Percentiles rank a stretch among this genome's conserved stretches.
Conservation (phyloP, 2,113 vertebrate species). For the Leptobrachium leishanense region DNA sequence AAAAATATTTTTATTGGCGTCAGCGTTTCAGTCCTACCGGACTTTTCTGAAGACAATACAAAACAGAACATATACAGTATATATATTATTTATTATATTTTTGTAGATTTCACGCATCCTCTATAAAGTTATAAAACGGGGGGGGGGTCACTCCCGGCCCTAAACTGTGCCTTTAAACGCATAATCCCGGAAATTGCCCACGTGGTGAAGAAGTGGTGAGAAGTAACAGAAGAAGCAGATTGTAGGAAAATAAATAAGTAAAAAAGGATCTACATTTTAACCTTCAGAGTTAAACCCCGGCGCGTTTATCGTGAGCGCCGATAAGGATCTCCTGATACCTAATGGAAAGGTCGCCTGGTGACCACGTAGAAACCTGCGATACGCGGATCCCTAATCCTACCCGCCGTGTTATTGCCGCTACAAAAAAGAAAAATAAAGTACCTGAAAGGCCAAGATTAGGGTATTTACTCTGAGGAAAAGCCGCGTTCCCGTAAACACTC, state of each 20-base stretch:
- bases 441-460: constrained; percentile 38
- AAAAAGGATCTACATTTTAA: background rate
- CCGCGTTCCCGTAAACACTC: background rate
- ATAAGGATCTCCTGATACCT: constrained; percentile 20
- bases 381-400: constrained; percentile 18
- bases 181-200: no score
- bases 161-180: no score
- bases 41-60: no score
- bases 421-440: constrained; percentile 24
- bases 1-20: no score
- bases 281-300: constrained; percentile 2
- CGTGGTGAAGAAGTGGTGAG: no score
- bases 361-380: background rate
- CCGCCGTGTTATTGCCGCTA: background rate
- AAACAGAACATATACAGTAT: no score
- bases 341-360: constrained; percentile 4
- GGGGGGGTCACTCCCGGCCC: no score
- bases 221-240: no score
- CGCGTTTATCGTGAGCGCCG: background rate
- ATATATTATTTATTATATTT: no score
- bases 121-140: no score
- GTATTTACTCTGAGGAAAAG: constrained; percentile 9
- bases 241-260: background rate
- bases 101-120: no score
- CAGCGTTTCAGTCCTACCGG: no score